These are phyloP conservation scores for Xenopus petersii DNA, from an alignment of 2,797 vertebrate species.

Conservation along the genomic window DNA sequence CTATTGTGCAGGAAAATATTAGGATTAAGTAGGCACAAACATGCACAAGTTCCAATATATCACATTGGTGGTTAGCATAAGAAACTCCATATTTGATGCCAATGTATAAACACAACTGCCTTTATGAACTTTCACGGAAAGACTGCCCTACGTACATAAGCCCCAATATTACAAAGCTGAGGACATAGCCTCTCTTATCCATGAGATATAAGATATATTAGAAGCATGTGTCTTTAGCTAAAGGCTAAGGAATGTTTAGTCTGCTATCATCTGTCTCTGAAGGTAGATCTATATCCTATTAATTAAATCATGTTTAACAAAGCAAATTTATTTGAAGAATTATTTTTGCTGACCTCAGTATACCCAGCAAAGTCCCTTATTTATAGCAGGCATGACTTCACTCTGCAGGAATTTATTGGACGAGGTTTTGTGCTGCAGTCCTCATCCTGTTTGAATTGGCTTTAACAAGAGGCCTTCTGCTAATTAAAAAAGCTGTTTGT, in stretches of 20 bases:
- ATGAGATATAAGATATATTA: conserved; percentile 4
- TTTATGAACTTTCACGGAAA: too few species aligned
- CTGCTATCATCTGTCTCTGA: conserved; percentile 12
- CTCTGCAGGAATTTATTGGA: conserved; percentile 21
- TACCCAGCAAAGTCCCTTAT: conserved; percentile 13
- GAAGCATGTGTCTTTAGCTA: conserved; percentile 19
- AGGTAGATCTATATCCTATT: conserved; percentile 27
- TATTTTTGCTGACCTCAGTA: conserved; percentile 16
- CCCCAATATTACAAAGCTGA: not conserved
- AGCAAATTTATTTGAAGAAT: conserved; percentile 15
- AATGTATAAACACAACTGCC: too few species aligned
- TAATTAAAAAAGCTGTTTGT: conserved; percentile 22
- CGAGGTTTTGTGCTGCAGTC: conserved; percentile 6
- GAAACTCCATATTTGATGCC: too few species aligned
- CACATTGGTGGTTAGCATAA: too few species aligned
- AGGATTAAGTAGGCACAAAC: too few species aligned
- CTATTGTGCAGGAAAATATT: too few species aligned
- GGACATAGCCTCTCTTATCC: not conserved
- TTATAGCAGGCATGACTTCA: conserved; percentile 28
- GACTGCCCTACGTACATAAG: not conserved
- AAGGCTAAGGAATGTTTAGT: conserved; percentile 17
- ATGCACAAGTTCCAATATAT: too few species aligned
- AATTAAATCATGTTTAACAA: conserved; percentile 16
- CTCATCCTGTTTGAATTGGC: conserved; percentile 18
- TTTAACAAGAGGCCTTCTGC: conserved; percentile 5